phyloP scores from a whole-genome alignment of 2,888 invertebrate species.

The Thera obeliscata region DNA sequence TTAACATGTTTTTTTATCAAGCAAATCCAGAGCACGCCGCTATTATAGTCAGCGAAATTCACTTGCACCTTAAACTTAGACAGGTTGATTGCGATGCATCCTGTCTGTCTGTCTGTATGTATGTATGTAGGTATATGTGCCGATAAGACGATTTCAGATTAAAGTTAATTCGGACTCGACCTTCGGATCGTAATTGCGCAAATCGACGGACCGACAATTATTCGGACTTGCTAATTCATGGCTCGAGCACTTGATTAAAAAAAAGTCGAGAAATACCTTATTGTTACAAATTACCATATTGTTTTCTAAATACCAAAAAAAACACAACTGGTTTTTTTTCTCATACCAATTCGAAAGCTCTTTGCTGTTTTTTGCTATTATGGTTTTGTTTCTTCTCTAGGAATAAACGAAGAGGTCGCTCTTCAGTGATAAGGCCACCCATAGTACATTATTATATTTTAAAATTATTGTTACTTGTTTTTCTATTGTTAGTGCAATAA shows the following conservation, averaged over 20 bases:
- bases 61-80: constrained; percentile 62
- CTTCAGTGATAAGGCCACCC: too few species aligned
- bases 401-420: too few species aligned
- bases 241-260: constrained; percentile 15
- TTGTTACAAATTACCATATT: not conserved
- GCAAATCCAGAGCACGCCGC: constrained; percentile 11
- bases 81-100: constrained; percentile 75
- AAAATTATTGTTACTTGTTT: too few species aligned
- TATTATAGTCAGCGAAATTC: constrained; percentile 51
- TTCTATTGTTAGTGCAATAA: too few species aligned
- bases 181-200: constrained; percentile 62
- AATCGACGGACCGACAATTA: constrained; percentile 40
- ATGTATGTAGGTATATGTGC: constrained; percentile 53
- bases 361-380: too few species aligned
- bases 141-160: constrained; percentile 37
- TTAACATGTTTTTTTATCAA: not conserved
- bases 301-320: constrained; percentile 1
- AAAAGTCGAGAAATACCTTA: not conserved
- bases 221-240: constrained; percentile 42
- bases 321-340: too few species aligned
- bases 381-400: too few species aligned
- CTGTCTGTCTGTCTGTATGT: constrained; percentile 65
- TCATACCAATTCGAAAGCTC: too few species aligned
- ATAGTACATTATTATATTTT: too few species aligned
- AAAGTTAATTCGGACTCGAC: constrained; percentile 48